Conservation (phyloP, 2,113 vertebrate species). For the Melanerpes aurifrons region DNA sequence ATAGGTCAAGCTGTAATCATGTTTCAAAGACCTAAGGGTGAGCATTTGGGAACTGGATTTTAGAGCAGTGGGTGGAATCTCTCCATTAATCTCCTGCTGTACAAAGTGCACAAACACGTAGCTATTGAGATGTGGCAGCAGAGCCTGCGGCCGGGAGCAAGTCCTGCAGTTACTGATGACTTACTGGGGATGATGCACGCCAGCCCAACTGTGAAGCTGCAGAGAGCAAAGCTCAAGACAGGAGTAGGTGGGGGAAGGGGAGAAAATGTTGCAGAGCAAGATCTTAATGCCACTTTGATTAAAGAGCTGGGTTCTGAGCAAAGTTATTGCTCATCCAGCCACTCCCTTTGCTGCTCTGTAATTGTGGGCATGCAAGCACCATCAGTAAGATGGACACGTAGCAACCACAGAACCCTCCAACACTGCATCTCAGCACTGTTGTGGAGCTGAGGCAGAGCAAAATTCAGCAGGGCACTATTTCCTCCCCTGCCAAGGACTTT, state of each 20-base stretch:
- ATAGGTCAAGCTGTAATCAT: neutral
- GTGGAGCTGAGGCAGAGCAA: neutral
- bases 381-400: neutral
- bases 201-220: neutral
- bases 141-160: rapidly evolving
- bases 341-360: neutral
- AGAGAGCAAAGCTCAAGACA: neutral
- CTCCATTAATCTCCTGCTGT: neutral
- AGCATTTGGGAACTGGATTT: neutral
- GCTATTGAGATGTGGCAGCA: neutral
- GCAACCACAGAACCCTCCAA: neutral
- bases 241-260: neutral
- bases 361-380: neutral
- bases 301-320: neutral
- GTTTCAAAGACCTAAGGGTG: neutral
- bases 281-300: neutral
- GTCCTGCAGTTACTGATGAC: neutral
- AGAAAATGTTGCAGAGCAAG: neutral
- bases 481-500: neutral
- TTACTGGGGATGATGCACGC: neutral
- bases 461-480: neutral
- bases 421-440: neutral
- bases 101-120: neutral
- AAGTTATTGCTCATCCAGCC: neutral
- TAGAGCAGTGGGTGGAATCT: neutral